Evolutionary conservation across 1,140 invertebrate species (phyloP), one percentile per base, ranked within the genome.

Genomic region (Lamellibrachia luymesi): DNA sequence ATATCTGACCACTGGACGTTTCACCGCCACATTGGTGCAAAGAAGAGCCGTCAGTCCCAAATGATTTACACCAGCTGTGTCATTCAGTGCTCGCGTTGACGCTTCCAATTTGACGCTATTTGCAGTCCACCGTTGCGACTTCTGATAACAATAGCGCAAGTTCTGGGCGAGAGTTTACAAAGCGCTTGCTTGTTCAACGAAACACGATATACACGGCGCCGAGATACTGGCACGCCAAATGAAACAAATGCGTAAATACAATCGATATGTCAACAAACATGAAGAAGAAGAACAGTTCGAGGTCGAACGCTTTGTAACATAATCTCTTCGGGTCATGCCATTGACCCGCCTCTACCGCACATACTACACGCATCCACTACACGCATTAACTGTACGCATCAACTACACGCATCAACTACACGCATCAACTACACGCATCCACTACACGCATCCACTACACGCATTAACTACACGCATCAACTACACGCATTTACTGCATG

Each of bases 31-130:
- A 6, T 80, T 80, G 64, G 64, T 80, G 13, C 64, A 80, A 80
- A 80, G 38, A 38, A 38, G 64, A 80, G 5, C 64, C 64, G 64
- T 22, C 64, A 10, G 17, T 80, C 8, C 7, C 64, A 22, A 17
- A 22, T 22, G 25, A 2, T 22, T 80, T 17, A 4, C 17, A 4
- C 17, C 64, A 80, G 8, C 25, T 4, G 64, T 80, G 64, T 80
- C 49, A 93, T 38, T 89, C 91, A 50, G 22, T 51, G 50, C 50
- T 91, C 51, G 49, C 90, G 27, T 91, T 92, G 64, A 80, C 64
- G 64, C 64, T 80, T 80, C 64, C 64, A 80, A 17, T 80, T 80
- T 6, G 64, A 80, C 64, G 64, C 64, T 80, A 80, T 80, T 80
- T 80, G 13, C 64, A 80, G 64, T 80, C 25, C 25, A 10, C 13